Base-by-base conservation (phyloP, 2,888 invertebrate species). In the Cryptocephalus primarius region DNA sequence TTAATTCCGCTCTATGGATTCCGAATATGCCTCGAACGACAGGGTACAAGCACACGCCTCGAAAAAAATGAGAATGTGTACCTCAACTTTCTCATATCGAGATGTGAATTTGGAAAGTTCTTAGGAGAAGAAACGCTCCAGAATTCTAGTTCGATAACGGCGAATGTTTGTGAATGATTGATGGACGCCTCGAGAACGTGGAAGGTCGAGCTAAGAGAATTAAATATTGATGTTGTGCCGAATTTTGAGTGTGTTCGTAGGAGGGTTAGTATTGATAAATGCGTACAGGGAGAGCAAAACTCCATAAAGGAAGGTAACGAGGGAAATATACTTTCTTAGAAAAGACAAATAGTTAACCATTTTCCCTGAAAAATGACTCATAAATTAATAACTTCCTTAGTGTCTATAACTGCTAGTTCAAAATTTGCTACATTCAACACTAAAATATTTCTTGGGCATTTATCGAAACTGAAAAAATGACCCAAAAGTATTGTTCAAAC, bases 161-260 rank as follows among this genome's bases (percentile, higher is more conserved):
- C 47, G 57, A 55, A 55, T 62, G 62, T 62, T 65, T 61, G 60
- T 65, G 60, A 65, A 65, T 66, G 65, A 66, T 66, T 66, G 65
- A 66, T 66, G 62, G 64, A 62, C 60, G 57, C 62, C 49, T 47
- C 52, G 62, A 63, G 60, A 62, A 36, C 36, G 12, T 36, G 36
- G 11, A n/a, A 36, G 36, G 36, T 12, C 36, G 36, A 50, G 56
- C 57, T 56, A 45, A 46, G 45, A 55, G 59, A 59, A 59, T 60
- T 60, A 60, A 60, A 60, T 60, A 60, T 60, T 60, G 60, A 60
- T 57, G 60, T 57, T 55, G 36, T 36, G 36, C 56, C 59, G 58
- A 58, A 60, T 60, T 59, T 60, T 60, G 59, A 60, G 22, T 59
- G 58, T 52, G 43, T 43, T 43, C 34, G 12, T 22, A 22, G 22